These are phyloP conservation scores for Notolabrus celidotus DNA, from an alignment of 2,797 vertebrate genomes.

Conservation along the genomic window DNA sequence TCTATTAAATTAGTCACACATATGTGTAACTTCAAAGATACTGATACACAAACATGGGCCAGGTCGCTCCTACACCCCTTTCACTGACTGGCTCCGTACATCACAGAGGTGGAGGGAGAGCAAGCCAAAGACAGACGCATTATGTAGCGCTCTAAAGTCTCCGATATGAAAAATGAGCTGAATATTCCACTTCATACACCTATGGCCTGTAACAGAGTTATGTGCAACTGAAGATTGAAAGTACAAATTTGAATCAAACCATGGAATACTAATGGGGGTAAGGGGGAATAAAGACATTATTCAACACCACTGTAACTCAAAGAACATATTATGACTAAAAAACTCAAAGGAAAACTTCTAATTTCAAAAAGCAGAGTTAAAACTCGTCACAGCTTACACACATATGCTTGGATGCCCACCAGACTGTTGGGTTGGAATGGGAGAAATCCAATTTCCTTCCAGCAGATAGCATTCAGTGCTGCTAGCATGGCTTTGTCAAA, in stretches of 20 bases:
- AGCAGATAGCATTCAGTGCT: conserved; percentile 45
- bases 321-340: too few relatives aligned
- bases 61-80: conserved; percentile 47
- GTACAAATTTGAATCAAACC: too few relatives aligned
- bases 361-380: conserved; percentile 4
- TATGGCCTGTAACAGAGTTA: too few relatives aligned
- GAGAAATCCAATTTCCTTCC: conserved; percentile 51
- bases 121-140: neutral
- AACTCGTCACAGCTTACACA: conserved; percentile 4
- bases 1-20: conserved; percentile 70
- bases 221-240: too few relatives aligned
- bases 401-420: conserved; percentile 29
- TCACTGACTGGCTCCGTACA: conserved; percentile 47
- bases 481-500: conserved; percentile 21
- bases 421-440: conserved; percentile 26
- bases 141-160: neutral
- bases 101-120: conserved; percentile 20
- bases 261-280: too few relatives aligned
- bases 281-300: too few relatives aligned
- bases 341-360: too few relatives aligned
- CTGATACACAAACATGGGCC: conserved; percentile 28
- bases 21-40: conserved; percentile 42
- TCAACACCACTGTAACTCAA: too few relatives aligned
- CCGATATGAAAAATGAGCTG: conserved; percentile 5
- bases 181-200: too few relatives aligned